These are phyloP conservation scores for Vultur gryphus DNA, from an alignment of 2,797 vertebrate species.

Conservation along the genomic window DNA sequence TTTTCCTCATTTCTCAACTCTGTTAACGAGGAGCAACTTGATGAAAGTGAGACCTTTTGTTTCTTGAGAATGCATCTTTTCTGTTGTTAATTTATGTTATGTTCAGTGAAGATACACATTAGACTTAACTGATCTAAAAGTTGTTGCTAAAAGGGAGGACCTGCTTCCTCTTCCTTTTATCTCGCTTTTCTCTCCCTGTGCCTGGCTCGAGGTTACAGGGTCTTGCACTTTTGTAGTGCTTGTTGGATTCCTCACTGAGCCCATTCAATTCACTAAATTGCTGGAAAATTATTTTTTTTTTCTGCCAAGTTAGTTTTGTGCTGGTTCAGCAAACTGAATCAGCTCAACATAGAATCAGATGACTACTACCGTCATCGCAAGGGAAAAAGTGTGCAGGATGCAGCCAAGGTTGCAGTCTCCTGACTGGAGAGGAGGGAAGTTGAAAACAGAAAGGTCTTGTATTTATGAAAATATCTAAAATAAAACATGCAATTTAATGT, in stretches of 20 bases:
- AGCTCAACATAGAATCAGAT: neutral
- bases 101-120: neutral
- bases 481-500: neutral
- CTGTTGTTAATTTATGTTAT: neutral
- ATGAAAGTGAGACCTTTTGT: neutral
- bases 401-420: neutral
- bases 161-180: neutral
- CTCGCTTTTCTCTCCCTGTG: neutral
- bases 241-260: neutral
- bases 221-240: neutral
- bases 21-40: neutral
- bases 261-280: neutral
- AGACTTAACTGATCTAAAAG: neutral
- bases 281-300: neutral
- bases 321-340: constrained; percentile 2
- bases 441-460: neutral
- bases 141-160: neutral
- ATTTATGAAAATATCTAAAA: neutral
- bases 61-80: neutral
- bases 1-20: neutral
- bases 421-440: neutral
- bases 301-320: neutral
- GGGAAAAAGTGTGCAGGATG: neutral
- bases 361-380: neutral
- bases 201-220: neutral